Percentiles rank a stretch among this genome's conserved stretches.
These are phyloP conservation scores for Electrophaes corylata DNA, from an alignment of 2,888 invertebrate species.

Conservation along the genomic window DNA sequence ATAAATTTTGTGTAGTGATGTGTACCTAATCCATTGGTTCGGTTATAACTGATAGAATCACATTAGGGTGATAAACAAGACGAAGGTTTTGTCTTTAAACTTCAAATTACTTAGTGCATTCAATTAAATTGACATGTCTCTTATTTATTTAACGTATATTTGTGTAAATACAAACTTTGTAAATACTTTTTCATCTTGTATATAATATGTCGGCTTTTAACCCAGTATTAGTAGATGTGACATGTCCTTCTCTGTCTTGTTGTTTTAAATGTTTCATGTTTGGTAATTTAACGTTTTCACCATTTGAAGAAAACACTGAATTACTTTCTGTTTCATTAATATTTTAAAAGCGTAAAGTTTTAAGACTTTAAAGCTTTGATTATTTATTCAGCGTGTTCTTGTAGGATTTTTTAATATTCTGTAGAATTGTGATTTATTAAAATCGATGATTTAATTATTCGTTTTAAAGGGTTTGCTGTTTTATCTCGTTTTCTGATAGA, in stretches of 20 bases:
- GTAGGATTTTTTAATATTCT: conserved; percentile 5
- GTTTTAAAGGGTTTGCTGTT: conserved; percentile 18
- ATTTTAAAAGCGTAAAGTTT: conserved; percentile 3
- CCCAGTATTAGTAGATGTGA: conserved; percentile 78
- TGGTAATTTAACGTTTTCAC: conserved; percentile 1
- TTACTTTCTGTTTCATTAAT: conserved; percentile 6
- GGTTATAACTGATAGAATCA: conserved; percentile 49
- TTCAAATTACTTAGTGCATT: conserved; percentile 69
- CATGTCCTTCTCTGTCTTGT: conserved; percentile 58
- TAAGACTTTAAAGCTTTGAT: conserved; percentile 1
- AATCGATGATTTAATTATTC: conserved; percentile 12
- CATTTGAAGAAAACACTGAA: conserved; percentile 7
- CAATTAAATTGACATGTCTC: conserved; percentile 80
- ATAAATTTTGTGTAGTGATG: conserved; percentile 29
- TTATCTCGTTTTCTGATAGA: conserved; percentile 71
- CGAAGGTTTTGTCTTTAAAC: conserved; percentile 62
- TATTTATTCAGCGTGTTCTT: conserved; percentile 5
- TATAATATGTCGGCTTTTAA: conserved; percentile 57
- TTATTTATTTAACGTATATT: conserved; percentile 79
- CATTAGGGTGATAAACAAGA: conserved; percentile 57
- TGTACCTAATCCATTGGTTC: conserved; percentile 32
- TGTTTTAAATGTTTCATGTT: conserved; percentile 39
- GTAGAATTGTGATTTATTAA: conserved; percentile 7
- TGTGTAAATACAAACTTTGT: conserved; percentile 76
- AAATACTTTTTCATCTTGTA: conserved; percentile 64